These are phyloP conservation scores for Troilus luridus DNA, from an alignment of 2,888 invertebrate genomes.

Conservation along the genomic window DNA sequence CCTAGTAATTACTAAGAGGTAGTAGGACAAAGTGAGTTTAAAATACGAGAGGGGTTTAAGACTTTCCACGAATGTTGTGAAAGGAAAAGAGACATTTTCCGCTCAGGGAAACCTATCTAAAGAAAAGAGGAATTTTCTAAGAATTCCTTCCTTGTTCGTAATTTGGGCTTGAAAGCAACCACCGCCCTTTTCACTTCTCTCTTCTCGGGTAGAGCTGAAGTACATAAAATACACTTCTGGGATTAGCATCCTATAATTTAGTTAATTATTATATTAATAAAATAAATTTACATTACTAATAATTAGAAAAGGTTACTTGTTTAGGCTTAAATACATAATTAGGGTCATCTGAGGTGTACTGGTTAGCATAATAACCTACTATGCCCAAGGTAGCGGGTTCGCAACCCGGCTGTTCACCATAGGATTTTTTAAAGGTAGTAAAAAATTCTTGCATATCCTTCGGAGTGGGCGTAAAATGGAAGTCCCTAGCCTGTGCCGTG, in stretches of 20 bases:
- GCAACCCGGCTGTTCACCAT: too few species aligned
- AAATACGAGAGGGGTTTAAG: not conserved
- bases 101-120: conserved; percentile 36
- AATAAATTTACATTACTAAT: not conserved
- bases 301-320: too few species aligned
- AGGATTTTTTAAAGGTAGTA: too few species aligned
- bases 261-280: not conserved
- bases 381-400: too few species aligned
- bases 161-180: conserved; percentile 22
- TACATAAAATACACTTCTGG: not conserved
- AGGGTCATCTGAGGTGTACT: too few species aligned
- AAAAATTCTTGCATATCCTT: too few species aligned
- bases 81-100: conserved; percentile 23
- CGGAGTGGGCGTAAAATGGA: too few species aligned
- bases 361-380: too few species aligned
- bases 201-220: not conserved
- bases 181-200: not conserved
- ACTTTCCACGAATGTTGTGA: not conserved
- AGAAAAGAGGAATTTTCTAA: conserved; percentile 34
- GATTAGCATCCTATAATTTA: not conserved
- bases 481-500: too few species aligned
- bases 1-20: not conserved
- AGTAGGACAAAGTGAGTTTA: not conserved
- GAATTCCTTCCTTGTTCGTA: conserved; percentile 25
- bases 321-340: too few species aligned